Percentiles rank a stretch among this genome's conserved stretches.
Evolutionary conservation across 2,113 vertebrate species (phyloP).

Genomic region (Gobio gobio): DNA sequence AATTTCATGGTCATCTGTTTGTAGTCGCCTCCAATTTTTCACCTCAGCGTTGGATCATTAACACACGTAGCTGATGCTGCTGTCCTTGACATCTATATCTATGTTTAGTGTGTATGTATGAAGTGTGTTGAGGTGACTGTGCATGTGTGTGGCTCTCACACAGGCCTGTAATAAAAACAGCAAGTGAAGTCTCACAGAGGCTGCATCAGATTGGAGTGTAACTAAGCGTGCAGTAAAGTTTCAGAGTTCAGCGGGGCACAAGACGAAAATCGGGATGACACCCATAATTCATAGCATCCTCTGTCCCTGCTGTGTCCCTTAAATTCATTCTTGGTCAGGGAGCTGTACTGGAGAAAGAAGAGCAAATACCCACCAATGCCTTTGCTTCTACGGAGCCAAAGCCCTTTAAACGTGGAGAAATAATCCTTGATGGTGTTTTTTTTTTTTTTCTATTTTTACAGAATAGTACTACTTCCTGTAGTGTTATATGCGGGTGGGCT

Average conservation of each 20-base stretch:
- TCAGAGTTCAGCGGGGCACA: conserved; percentile 54
- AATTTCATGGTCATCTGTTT: conserved; percentile 81
- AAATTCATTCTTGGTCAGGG: conserved; percentile 51
- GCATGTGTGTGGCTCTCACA: conserved; percentile 48
- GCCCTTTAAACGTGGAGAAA: conserved; percentile 33
- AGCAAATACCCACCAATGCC: conserved; percentile 28
- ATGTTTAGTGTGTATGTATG: not conserved
- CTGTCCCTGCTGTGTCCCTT: conserved; percentile 45
- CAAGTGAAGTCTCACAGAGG: conserved; percentile 32
- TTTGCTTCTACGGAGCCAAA: conserved; percentile 21
- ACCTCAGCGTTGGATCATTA: conserved; percentile 75
- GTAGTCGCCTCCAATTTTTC: conserved; percentile 78
- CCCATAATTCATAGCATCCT: conserved; percentile 61
- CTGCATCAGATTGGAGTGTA: conserved; percentile 60
- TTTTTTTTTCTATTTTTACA: not conserved
- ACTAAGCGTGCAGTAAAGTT: conserved; percentile 64
- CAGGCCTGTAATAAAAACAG: conserved; percentile 45
- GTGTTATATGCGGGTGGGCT: not conserved
- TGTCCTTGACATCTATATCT: conserved; percentile 12
- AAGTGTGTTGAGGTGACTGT: not conserved
- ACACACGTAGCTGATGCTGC: conserved; percentile 67
- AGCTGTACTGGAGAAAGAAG: conserved; percentile 37
- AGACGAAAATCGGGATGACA: conserved; percentile 54
- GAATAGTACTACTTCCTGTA: not conserved
- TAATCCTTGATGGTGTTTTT: conserved; percentile 12